Percentiles rank a stretch among this genome's conserved stretches.
Evolutionary conservation across 2,797 vertebrate species (phyloP).

Genomic region (Tauraco hartlaubi): DNA sequence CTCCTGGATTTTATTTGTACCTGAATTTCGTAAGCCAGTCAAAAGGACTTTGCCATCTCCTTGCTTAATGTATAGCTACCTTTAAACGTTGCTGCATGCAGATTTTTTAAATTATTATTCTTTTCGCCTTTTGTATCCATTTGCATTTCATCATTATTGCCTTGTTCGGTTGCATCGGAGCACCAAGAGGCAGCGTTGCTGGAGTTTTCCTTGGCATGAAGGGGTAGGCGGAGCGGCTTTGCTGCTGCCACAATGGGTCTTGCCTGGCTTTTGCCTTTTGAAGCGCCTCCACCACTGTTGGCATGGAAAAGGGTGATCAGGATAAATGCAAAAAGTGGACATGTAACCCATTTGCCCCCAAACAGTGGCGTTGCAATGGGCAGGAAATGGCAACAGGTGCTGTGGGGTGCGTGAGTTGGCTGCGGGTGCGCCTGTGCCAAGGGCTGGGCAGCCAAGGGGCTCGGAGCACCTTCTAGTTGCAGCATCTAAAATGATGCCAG

Average conservation of each 20-base stretch:
- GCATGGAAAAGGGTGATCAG: not conserved
- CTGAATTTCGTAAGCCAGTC: not conserved
- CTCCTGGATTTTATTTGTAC: not conserved
- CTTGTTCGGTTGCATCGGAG: not conserved
- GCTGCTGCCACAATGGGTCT: not conserved
- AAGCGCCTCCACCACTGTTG: accelerated
- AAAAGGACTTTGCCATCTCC: not conserved
- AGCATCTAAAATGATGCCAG: not conserved
- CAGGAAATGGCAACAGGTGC: accelerated
- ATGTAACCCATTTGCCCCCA: not conserved
- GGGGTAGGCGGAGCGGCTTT: not conserved
- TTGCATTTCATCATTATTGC: not conserved
- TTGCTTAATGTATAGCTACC: not conserved
- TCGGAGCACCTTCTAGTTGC: not conserved
- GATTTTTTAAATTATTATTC: not conserved
- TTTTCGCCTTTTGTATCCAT: not conserved
- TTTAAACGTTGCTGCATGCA: not conserved
- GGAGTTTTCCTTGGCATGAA: not conserved
- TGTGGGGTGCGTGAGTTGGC: accelerated
- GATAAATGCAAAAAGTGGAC: not conserved
- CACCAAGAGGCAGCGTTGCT: not conserved
- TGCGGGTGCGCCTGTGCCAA: accelerated
- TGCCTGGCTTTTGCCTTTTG: not conserved
- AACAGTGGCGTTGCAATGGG: not conserved
- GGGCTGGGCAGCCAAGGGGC: accelerated